Base-by-base conservation (phyloP, 2,888 invertebrate species). In the Chymomyza caudatula region DNA sequence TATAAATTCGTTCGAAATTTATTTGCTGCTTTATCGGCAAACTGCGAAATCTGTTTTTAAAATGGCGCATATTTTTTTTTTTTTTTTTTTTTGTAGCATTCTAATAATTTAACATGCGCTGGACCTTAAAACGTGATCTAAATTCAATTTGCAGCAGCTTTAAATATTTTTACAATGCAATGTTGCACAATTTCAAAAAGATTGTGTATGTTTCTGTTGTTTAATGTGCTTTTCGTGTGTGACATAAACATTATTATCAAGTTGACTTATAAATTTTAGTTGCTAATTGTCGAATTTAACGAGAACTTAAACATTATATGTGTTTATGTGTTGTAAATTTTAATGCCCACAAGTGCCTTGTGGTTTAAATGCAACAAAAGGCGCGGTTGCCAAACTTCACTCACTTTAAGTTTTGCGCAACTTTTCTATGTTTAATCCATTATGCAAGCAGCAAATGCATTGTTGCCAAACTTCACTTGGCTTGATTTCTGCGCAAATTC, bases 361-460 rank as follows among this genome's bases (percentile, higher is more conserved):
- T 37, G 11, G 29, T 4, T 11, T 11, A 37, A 2, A 37, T 3
- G 11, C 11, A 11, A 11, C 29, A 37, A 2, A 25, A 17, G 4
- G 17, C 47, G 17, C 8, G 23, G 51, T 51, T 58, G 60, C 44
- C 44, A 43, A 65, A 22, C n/a, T 49, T 47, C 47, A 47, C 47
- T 5, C n/a, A 3, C 1, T 11, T 17, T 17, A 47, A 44, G 5
- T 47, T 19, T 19, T 8, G 4, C n/a, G 44, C 15, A 1, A 43
- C 15, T 15, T 43, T 15, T n/a, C 1, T 3, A 44, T 11, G n/a
- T 3, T 44, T 15, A 13, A 11, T 44, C 15, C 44, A 44, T 15
- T 15, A 4, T 15, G 13, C 44, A 44, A 44, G 44, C 44, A 13
- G 11, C n/a, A 23, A 23, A 23, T 1, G 23, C 23, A 5, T 2